These are phyloP conservation scores for Oscheius sp. DNA, from an alignment of 2,888 invertebrate genomes.

Conservation along the genomic window DNA sequence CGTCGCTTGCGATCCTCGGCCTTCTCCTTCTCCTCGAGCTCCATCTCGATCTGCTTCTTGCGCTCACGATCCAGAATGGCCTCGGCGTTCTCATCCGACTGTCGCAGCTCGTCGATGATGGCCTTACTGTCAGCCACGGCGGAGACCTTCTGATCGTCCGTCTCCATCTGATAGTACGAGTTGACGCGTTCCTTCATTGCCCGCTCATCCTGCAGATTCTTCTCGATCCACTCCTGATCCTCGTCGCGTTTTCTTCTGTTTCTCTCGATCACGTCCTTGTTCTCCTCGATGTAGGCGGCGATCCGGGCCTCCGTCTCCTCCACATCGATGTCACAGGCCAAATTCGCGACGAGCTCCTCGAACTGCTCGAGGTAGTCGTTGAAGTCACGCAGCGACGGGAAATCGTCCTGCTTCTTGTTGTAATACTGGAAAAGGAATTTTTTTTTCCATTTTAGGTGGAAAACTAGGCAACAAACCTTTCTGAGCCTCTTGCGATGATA, in stretches of 20 bases:
- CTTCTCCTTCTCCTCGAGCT: slow-evolving; percentile 74
- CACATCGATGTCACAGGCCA: slow-evolving; percentile 64
- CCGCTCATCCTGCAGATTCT: slow-evolving; percentile 74
- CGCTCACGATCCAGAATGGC: slow-evolving; percentile 78
- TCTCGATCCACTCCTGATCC: slow-evolving; percentile 79
- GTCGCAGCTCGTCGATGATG: slow-evolving; percentile 93
- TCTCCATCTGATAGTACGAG: slow-evolving; percentile 43
- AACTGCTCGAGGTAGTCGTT: slow-evolving; percentile 93
- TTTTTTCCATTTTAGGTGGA: no score
- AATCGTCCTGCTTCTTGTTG: slow-evolving; percentile 95
- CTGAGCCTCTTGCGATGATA: slow-evolving; percentile 90
- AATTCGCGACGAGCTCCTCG: slow-evolving; percentile 61
- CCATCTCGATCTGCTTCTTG: slow-evolving; percentile 77
- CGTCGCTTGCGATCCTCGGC: slow-evolving; percentile 77
- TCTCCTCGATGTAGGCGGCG: slow-evolving; percentile 57
- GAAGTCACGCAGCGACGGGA: slow-evolving; percentile 84
- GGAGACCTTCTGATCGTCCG: slow-evolving; percentile 45
- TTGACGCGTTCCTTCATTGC: slow-evolving; percentile 54
- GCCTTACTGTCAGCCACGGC: slow-evolving; percentile 78
- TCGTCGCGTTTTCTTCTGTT: slow-evolving; percentile 74
- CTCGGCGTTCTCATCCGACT: slow-evolving; percentile 88
- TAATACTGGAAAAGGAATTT: slow-evolving; percentile 78
- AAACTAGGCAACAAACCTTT: slow-evolving; percentile 57
- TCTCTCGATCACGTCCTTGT: slow-evolving; percentile 67
- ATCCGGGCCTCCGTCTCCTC: slow-evolving; percentile 64